Base-by-base conservation (phyloP, 2,888 invertebrate genomes). In the Bellardia pandia region DNA sequence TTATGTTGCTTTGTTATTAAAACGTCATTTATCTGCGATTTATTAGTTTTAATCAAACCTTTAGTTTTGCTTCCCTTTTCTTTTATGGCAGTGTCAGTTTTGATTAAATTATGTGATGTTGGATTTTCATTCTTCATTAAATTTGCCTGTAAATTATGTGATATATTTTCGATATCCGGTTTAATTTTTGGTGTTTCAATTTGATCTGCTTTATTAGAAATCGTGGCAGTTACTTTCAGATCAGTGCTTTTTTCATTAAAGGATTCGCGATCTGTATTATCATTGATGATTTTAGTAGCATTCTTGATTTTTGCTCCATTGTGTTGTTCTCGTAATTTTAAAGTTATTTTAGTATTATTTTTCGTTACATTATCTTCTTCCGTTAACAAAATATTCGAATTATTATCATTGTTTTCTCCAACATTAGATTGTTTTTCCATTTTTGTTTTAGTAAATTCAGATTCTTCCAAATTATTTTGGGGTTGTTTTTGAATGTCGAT, bases 1-100 rank as follows among this genome's bases (percentile, higher is more conserved):
- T 89, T 89, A 0, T 89, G 85, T 64, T 85, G 58, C 71, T 89
- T 88, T 8, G 77, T 64, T n/a, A 89, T 86, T 14, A 69, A 23
- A 53, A 16, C 9, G 16, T 53, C 13, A 48, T 58, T 53, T 51
- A n/a, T 11, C 0, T 53, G 74, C 8, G 56, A 8, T 71, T 75
- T 56, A 9, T 14, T 68, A 33, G 40, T 37, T 80, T 69, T 60
- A 9, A 23, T 62, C 37, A 40, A 48, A 40, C 23, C 42, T 51
- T 81, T 69, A 45, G 11, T 58, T 45, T 71, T 68, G 64, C 87
- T 86, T n/a, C 80, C 62, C 23, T 88, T 81, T 8, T 88, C 85
- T 14, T 79, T 87, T 30, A n/a, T 45, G 88, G 75, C 75, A 86
- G 88, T 75, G 82, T 88, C 88, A 8, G 14, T 33, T 64, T 51